Evolutionary conservation across 2,797 vertebrate genomes (phyloP), one percentile per base, ranked within the genome.

Genomic region (Sebastes kiyomatsui): DNA sequence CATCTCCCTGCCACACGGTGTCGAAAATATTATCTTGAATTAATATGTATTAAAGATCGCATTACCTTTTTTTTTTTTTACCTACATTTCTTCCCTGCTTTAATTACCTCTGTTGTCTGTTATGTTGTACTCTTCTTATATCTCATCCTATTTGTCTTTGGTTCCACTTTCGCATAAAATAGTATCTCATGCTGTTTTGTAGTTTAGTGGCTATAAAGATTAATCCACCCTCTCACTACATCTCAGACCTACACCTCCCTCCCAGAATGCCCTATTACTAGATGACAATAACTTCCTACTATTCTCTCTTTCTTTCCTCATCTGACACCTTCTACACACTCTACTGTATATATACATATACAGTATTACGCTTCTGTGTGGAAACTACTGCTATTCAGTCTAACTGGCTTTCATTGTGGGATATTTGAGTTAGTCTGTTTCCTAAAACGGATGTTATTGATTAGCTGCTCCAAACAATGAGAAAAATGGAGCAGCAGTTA

Each of bases 111-210:
- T 14, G 11, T 12, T 60, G 7, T 62, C 30, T 79, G 10, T 30
- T 28, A 18, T 8, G 27, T 33, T 58, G 16, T 67, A 27, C 16
- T 64, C 2, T 11, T 55, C 25, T n/a, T 23, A 12, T 67, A 28
- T 28, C 32, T 54, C 38, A 55, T 75, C 27, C 22, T 69, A 35
- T 64, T 64, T 77, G n/a, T 61, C 35, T 64, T 71, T 64, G 35
- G 59, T 77, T 83, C 71, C 66, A 83, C 90, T 86, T 89, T 91
- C 73, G 66, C 71, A 76, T 33, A 76, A 76, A 84, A 83, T 79
- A 67, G 30, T n/a, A 67, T 74, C 67, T 81, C 79, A 60, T 72
- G 64, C 86, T 91, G 70, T 58, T 88, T 79, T 71, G 35, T 69
- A 80, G 76, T 64, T 67, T 28, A 65, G 62, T 67, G 42, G 42